Evolutionary conservation across 2,888 invertebrate genomes (phyloP).

Genomic region (Morpho deidamia): DNA sequence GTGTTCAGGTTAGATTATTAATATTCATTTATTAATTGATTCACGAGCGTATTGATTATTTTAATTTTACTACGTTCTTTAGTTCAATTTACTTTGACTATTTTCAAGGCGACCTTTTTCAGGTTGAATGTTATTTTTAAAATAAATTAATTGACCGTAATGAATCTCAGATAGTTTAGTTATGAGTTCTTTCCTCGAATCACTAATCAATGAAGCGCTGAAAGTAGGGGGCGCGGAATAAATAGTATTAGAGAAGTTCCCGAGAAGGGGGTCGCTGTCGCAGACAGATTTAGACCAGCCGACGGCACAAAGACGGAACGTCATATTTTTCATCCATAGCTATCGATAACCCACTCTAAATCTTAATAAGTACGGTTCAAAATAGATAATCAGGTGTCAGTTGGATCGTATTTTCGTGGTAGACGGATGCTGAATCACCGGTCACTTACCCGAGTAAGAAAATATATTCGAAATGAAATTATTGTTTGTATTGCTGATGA

Average conservation of each 20-base stretch:
- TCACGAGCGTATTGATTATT: no score
- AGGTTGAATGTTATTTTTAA: no score
- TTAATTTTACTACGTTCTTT: no score
- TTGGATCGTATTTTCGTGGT: conserved; percentile 9
- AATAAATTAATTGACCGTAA: no score
- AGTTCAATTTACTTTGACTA: no score
- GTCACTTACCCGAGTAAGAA: conserved; percentile 60
- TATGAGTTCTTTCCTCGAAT: conserved; percentile 28
- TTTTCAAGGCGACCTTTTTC: no score
- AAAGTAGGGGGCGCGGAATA: conserved; percentile 47
- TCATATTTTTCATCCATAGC: conserved; percentile 1
- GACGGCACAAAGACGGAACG: conserved; percentile 23
- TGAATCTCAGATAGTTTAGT: neutral
- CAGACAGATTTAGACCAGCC: conserved; percentile 45
- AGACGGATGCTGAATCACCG: conserved; percentile 46
- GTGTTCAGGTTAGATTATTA: no score
- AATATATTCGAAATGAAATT: conserved; percentile 38
- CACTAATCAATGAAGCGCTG: conserved; percentile 47
- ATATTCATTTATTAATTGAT: no score
- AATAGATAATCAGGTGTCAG: conserved; percentile 10
- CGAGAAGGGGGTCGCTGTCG: conserved; percentile 33
- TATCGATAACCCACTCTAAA: conserved; percentile 9
- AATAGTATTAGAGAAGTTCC: conserved; percentile 49
- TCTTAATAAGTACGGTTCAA: conserved; percentile 14
- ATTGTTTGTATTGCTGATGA: conserved; percentile 14